These are phyloP conservation scores for Drosophila suzukii DNA, from an alignment of 1,140 invertebrate genomes.

Conservation along the genomic window DNA sequence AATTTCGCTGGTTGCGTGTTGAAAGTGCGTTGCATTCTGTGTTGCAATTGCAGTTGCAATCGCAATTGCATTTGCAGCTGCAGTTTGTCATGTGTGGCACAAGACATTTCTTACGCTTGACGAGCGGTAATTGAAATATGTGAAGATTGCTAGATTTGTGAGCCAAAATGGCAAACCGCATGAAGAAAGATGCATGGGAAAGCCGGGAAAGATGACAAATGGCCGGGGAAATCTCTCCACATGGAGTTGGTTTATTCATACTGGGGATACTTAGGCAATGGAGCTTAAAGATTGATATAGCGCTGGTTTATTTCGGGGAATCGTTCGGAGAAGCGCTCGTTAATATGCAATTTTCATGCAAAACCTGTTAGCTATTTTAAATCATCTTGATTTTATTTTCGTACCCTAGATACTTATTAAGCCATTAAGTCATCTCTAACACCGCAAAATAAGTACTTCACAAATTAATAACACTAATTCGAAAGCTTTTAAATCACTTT, in stretches of 20 bases:
- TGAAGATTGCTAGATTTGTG: constrained; percentile 63
- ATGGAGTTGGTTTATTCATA: neutral
- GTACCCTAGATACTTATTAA: constrained; percentile 7
- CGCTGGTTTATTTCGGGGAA: neutral
- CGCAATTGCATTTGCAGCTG: constrained; percentile 62
- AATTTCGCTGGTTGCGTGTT: constrained; percentile 55
- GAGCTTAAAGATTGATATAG: constrained; percentile 6
- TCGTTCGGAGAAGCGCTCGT: neutral
- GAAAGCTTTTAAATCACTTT: neutral
- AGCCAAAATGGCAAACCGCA: constrained; percentile 57
- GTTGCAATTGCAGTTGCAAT: constrained; percentile 33
- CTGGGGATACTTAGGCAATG: neutral
- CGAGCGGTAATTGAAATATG: constrained; percentile 73
- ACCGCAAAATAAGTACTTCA: neutral
- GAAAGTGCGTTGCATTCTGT: constrained; percentile 63
- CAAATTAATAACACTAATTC: neutral
- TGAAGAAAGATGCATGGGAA: constrained; percentile 20
- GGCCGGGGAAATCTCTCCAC: constrained; percentile 12
- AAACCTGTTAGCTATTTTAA: constrained; percentile 25
- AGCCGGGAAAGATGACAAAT: constrained; percentile 11
- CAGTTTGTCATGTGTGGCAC: constrained; percentile 72
- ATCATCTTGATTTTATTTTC: constrained; percentile 7
- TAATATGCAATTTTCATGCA: neutral
- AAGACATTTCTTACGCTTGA: constrained; percentile 63
- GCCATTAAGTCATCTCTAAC: constrained; percentile 2